These are phyloP conservation scores for Podarcis raffonei DNA, from an alignment of 2,113 vertebrate species.

Conservation along the genomic window DNA sequence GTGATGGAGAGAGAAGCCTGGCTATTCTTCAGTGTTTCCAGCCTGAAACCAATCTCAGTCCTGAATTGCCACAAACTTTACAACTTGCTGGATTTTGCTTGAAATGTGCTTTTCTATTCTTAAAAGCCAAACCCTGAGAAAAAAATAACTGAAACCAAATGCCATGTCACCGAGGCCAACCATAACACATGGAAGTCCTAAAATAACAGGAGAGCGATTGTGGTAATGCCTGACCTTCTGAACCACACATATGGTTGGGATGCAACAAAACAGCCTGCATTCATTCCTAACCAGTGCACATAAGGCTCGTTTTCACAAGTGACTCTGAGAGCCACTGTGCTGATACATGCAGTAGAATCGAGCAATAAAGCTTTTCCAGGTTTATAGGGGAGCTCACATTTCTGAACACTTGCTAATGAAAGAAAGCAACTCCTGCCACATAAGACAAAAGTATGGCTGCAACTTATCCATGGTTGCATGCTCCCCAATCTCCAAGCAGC, in stretches of 20 bases:
- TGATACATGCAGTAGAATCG: neutral
- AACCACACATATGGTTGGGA: constrained; percentile 57
- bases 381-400: neutral
- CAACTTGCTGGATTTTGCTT: constrained; percentile 64
- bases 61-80: constrained; percentile 64
- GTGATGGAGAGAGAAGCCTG: neutral
- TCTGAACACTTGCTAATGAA: neutral
- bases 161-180: constrained; percentile 66
- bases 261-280: constrained; percentile 64
- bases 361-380: neutral
- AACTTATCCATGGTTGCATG: neutral
- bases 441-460: neutral
- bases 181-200: constrained; percentile 70
- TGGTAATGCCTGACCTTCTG: constrained; percentile 75
- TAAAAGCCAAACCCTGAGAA: constrained; percentile 71
- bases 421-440: neutral
- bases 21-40: constrained; percentile 35
- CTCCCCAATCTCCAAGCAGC: no score
- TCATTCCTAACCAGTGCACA: constrained; percentile 36
- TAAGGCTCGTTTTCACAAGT: neutral
- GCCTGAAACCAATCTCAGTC: constrained; percentile 33
- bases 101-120: constrained; percentile 65
- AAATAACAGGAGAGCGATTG: constrained; percentile 76
- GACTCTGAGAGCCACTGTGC: neutral
- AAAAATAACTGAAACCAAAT: constrained; percentile 77